phyloP scores from a whole-genome alignment of 2,113 vertebrate genomes.

The Lagenorhynchus albirostris region DNA sequence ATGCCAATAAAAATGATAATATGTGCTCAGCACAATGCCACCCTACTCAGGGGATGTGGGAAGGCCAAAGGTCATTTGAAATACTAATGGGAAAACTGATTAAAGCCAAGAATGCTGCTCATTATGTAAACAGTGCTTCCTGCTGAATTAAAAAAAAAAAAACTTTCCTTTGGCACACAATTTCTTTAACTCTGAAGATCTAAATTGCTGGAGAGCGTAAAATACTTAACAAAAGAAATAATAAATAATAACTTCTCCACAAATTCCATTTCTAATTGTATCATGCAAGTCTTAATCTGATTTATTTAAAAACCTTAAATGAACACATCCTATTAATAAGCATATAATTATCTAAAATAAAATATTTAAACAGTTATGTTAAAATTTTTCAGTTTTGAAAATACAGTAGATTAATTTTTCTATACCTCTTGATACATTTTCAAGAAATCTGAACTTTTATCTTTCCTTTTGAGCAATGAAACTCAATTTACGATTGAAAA shows the following conservation, averaged over 20 bases:
- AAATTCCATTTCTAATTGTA: conserved; percentile 28
- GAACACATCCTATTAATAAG: neutral
- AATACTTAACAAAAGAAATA: conserved; percentile 42
- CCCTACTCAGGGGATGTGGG: conserved; percentile 71
- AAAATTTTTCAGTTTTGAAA: conserved; percentile 17
- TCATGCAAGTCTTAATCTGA: neutral
- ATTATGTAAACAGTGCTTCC: conserved; percentile 75
- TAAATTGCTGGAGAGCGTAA: neutral
- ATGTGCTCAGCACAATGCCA: conserved; percentile 80
- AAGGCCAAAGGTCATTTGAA: conserved; percentile 78
- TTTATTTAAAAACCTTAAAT: neutral
- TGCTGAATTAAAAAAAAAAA: conserved; percentile 62
- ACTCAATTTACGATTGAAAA: neutral
- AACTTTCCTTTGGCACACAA: conserved; percentile 40
- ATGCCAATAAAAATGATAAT: conserved; percentile 81
- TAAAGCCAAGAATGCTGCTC: conserved; percentile 68
- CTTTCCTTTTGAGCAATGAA: neutral
- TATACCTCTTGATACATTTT: neutral
- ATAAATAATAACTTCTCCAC: neutral
- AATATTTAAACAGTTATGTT: neutral
- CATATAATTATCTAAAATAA: neutral
- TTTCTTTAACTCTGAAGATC: conserved; percentile 49
- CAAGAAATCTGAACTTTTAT: neutral
- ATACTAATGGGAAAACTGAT: conserved; percentile 80
- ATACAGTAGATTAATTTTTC: neutral